phyloP scores from a whole-genome alignment of 2,888 invertebrate genomes.

The Sinotaia quadrata region DNA sequence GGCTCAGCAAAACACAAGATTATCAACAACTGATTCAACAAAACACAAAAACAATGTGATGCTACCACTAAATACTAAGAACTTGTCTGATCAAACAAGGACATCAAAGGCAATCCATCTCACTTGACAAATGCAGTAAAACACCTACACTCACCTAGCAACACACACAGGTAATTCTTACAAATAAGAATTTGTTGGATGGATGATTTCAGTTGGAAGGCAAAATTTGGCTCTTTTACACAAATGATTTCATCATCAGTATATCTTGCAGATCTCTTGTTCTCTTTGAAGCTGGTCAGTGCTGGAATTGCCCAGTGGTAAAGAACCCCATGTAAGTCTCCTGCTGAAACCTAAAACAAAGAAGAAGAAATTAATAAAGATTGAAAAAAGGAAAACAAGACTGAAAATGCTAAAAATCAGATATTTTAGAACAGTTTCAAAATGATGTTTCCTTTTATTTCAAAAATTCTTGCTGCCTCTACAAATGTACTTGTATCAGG shows the following conservation, averaged over 20 bases:
- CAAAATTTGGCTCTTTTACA: not conserved
- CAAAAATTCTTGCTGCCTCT: too few relatives aligned
- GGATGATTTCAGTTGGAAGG: not conserved
- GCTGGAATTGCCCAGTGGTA: slow-evolving; percentile 16
- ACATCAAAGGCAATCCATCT: not conserved
- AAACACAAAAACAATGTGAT: too few relatives aligned
- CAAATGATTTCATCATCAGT: not conserved
- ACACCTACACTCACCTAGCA: not conserved
- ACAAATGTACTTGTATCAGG: too few relatives aligned
- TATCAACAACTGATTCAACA: too few relatives aligned
- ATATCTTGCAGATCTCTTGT: not conserved
- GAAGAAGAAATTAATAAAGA: not conserved
- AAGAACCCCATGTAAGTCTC: slow-evolving; percentile 25
- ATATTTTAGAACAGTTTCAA: too few relatives aligned
- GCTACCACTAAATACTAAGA: too few relatives aligned
- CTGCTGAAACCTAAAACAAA: slow-evolving; percentile 21
- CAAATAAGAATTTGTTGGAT: not conserved
- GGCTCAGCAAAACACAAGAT: not conserved
- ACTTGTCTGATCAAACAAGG: too few relatives aligned
- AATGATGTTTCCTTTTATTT: too few relatives aligned
- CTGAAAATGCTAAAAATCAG: too few relatives aligned
- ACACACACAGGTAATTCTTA: not conserved
- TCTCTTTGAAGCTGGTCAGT: not conserved
- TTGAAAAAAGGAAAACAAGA: not conserved
- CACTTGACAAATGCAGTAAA: not conserved